phyloP scores from a whole-genome alignment of 2,888 invertebrate genomes.

The Morpho achilles region DNA sequence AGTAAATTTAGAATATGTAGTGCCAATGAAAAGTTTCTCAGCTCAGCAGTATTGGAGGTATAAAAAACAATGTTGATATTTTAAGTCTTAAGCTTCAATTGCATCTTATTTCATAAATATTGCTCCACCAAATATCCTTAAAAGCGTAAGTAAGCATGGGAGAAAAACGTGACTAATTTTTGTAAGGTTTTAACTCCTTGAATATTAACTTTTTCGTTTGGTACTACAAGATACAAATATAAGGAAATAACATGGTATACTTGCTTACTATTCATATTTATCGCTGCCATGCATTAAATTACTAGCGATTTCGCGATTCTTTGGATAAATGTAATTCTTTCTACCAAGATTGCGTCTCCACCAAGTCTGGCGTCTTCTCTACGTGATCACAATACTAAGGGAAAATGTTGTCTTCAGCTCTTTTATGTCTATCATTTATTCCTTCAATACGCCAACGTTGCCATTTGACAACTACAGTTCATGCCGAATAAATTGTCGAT shows the following conservation, averaged over 20 bases:
- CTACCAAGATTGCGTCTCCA: constrained; percentile 68
- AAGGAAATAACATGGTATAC: neutral
- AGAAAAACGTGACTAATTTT: too few relatives aligned
- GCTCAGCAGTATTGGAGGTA: too few relatives aligned
- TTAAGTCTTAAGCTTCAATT: too few relatives aligned
- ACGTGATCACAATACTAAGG: constrained; percentile 72
- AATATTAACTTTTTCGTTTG: too few relatives aligned
- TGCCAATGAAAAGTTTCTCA: too few relatives aligned
- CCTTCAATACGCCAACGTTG: constrained; percentile 68
- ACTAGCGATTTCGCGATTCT: constrained; percentile 67
- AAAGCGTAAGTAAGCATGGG: too few relatives aligned
- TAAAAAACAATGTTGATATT: too few relatives aligned
- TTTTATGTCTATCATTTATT: constrained; percentile 73
- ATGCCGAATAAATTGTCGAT: constrained; percentile 71
- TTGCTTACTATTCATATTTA: constrained; percentile 30
- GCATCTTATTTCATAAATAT: too few relatives aligned
- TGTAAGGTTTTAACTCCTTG: too few relatives aligned
- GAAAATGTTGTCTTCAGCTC: constrained; percentile 56
- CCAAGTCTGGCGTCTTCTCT: constrained; percentile 47
- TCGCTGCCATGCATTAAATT: constrained; percentile 66
- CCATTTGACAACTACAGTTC: constrained; percentile 75
- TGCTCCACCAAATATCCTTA: too few relatives aligned
- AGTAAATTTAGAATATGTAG: too few relatives aligned
- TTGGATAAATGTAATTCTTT: constrained; percentile 75
- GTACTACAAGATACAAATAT: neutral